Base-by-base conservation (phyloP, 2,888 invertebrate species). In the Hyppa rectilinea region DNA sequence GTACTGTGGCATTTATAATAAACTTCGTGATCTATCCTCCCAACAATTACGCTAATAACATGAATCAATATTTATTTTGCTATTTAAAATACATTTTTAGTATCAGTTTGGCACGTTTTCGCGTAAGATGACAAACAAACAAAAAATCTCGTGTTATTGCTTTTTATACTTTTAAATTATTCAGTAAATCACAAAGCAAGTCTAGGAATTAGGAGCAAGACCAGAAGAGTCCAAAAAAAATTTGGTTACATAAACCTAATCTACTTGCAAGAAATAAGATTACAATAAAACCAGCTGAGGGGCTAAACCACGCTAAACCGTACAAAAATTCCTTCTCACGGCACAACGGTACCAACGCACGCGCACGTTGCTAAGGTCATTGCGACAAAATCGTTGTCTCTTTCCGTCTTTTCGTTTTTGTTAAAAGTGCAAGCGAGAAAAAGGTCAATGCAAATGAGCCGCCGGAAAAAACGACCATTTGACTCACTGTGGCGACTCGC, bases 311-410 rank as follows among this genome's bases (percentile, higher is more conserved):
- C 85, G 84, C 87, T 83, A 89, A 88, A 88, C 86, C 87, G 87
- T 86, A 91, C 89, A 91, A 92, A 92, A 94, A 95, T 94, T 92
- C 92, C 94, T 93, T 93, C 94, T 93, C 93, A 93, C 94, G 92
- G 86, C 87, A 87, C 93, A 93, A 94, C 93, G 92, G 94, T 93
- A 93, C 84, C 88, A 87, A 86, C 91, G 91, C 92, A 92, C 92
- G 92, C 92, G 93, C 94, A 92, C 89, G 84, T 87, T 85, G 80
- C 88, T 90, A 90, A 92, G 91, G 92, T 92, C 92, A 91, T 83
- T 84, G 85, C 86, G 88, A 88, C 88, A 87, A 75, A 84, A 81
- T 71, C 58, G 79, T 82, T 74, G 76, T 91, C 92, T 88, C 90
- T 84, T 70, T 91, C 87, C 79, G 70, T 34, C 82, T 43, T 63